Evolutionary conservation across 2,888 invertebrate species (phyloP), one percentile per base, ranked within the genome.

Genomic region (Creontiades dilutus): DNA sequence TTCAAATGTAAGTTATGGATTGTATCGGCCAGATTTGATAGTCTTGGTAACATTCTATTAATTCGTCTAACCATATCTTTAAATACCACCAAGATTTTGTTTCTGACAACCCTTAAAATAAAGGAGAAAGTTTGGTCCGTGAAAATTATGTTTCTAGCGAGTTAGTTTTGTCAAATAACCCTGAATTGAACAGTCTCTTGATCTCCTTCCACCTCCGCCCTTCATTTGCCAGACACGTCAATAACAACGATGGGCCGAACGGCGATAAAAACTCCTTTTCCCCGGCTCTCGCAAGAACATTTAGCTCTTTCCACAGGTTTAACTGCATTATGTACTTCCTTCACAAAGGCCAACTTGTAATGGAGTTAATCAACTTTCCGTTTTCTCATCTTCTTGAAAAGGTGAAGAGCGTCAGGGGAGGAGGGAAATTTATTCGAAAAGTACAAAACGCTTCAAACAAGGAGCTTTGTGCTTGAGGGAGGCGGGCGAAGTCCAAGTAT

Each of bases 331-430:
- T 27, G 28, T 27, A 13, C n/a, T 12, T 52, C 19, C 37, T 85
- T n/a, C 55, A 85, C 85, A 85, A 85, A 85, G 85, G 85, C 55
- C 85, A 85, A 85, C 85, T 85, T 85, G 28, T 85, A 85, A 85
- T 85, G 61, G 85, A 85, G 85, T 85, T 85, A 85, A 85, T 85
- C 61, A 85, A 85, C 85, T 85, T 85, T 85, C 28, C 85, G 68
- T 85, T 85, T 85, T 61, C 85, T 28, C 37, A 27, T 85, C 85
- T 85, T 68, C 68, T 68, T 68, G 68, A 23, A 68, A 68, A 23
- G 7, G 68, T 7, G 68, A 68, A 23, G 68, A 68, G n/a, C n/a
- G n/a, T n/a, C n/a, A n/a, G 19, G 68, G 52, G 23, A 55, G 57
- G 28, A n/a, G n/a, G 82, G 47, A 82, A 28, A 78, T 46, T 85